Evolutionary conservation across 2,888 invertebrate genomes (phyloP), one percentile per base, ranked within the genome.

Genomic region (Bombyx huttoni): DNA sequence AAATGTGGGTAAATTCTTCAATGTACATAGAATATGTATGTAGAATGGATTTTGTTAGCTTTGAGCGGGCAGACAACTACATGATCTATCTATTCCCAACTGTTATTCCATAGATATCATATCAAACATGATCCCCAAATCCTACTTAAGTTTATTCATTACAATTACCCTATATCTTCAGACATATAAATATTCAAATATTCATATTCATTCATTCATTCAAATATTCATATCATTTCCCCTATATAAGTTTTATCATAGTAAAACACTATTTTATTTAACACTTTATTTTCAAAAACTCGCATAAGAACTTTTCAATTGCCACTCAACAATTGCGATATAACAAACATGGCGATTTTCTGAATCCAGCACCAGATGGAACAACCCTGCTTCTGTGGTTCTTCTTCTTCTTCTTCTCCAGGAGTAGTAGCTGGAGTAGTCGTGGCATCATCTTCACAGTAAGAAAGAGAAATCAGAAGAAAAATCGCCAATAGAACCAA

Each of bases 281-380:
- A 40, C 8, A 40, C 8, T 13, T n/a, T 13, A 40, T 40, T 40
- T 40, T 40, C 10, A 40, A 46, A n/a, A 13, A 47, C 24, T 47
- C 46, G 45, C 49, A 46, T 46, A 9, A 40, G 1, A 40, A 40
- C 5, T 46, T 48, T 45, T 65, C 51, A 67, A 53, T 65, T 72
- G 62, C 85, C 80, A 55, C 86, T 87, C 52, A 89, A 58, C 51
- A 89, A 64, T 58, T 89, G 89, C 1, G 89, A 87, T 56, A 89
- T 81, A 34, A 89, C 74, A 58, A 89, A 89, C 81, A 89, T 83
- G 0, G 81, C 83, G 10, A 85, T 87, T 68, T 89, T 89, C 69
- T 88, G 89, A 49, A 89, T 85, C 89, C 89, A 89, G 58, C 89
- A 89, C 88, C 88, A 89, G 46, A 89, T 89, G 10, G 87, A 86